These are phyloP conservation scores for Arrhamphus sclerolepis DNA, from an alignment of 2,797 vertebrate genomes.

Conservation along the genomic window DNA sequence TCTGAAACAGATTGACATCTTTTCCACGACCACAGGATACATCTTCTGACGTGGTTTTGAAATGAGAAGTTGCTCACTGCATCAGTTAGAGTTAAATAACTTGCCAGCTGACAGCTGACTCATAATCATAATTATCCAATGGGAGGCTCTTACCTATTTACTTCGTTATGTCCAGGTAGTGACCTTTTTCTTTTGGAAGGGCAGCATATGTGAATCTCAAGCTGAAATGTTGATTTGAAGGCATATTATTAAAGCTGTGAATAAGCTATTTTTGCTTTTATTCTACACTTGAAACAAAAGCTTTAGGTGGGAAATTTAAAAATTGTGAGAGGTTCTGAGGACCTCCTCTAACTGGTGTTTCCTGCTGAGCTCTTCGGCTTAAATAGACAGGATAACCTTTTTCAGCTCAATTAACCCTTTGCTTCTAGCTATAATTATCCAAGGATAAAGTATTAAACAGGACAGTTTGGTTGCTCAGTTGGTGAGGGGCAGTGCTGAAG, in stretches of 20 bases:
- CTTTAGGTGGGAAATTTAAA: slow-evolving; percentile 38
- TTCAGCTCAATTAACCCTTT: slow-evolving; percentile 75
- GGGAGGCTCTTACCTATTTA: too few relatives aligned
- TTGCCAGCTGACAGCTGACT: too few relatives aligned
- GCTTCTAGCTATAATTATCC: slow-evolving; percentile 73
- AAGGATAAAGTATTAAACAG: slow-evolving; percentile 60
- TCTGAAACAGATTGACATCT: too few relatives aligned
- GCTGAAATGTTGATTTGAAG: background rate
- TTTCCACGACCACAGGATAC: too few relatives aligned
- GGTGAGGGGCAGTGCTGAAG: slow-evolving; percentile 10
- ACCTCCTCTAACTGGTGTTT: slow-evolving; percentile 43
- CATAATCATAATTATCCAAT: too few relatives aligned
- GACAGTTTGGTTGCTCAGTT: slow-evolving; percentile 28
- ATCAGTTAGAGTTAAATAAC: too few relatives aligned
- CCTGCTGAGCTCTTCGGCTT: slow-evolving; percentile 29
- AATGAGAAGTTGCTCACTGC: too few relatives aligned
- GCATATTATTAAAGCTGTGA: slow-evolving; percentile 4
- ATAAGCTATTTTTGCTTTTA: background rate
- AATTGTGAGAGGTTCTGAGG: slow-evolving; percentile 15
- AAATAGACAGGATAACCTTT: slow-evolving; percentile 64
- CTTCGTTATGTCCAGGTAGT: too few relatives aligned
- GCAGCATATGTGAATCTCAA: background rate
- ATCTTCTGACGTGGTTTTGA: too few relatives aligned
- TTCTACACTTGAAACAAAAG: slow-evolving; percentile 8
- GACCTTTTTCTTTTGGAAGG: too few relatives aligned